Conservation (phyloP, 2,888 invertebrate species). For the Trissonchulus sp. region DNA sequence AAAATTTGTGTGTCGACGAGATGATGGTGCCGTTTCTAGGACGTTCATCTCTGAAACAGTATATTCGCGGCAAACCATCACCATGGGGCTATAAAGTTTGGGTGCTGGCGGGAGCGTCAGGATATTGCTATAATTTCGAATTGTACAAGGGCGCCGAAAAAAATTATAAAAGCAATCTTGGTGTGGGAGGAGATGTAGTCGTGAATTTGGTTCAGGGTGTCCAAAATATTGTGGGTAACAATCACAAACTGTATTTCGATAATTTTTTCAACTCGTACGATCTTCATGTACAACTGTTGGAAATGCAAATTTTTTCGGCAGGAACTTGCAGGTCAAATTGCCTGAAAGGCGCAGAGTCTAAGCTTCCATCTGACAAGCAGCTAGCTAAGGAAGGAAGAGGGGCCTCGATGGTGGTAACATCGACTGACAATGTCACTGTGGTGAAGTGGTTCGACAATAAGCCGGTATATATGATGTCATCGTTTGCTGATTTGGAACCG, state of each 20-base stretch:
- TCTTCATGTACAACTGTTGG: neutral
- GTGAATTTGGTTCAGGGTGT: neutral
- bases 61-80: constrained; percentile 1
- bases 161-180: neutral
- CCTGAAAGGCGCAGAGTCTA: neutral
- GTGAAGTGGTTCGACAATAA: constrained; percentile 7
- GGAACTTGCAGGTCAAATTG: neutral
- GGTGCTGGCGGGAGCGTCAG: constrained; percentile 7
- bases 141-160: neutral
- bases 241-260: constrained; percentile 13
- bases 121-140: constrained; percentile 18
- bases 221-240: neutral
- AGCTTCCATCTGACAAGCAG: neutral
- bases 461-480: constrained; percentile 11
- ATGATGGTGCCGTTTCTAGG: constrained; percentile 8
- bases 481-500: neutral
- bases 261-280: constrained; percentile 5
- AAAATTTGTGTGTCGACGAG: constrained; percentile 5
- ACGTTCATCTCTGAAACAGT: neutral
- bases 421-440: neutral
- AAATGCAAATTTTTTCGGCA: neutral
- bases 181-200: constrained; percentile 16
- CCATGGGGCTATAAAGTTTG: constrained; percentile 13
- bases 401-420: neutral
- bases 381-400: neutral